A percentile compares a stretch with the other conserved stretches of the same genome.
Evolutionary conservation across 2,113 vertebrate genomes (phyloP).

Genomic region (Brevimyrus niger): DNA sequence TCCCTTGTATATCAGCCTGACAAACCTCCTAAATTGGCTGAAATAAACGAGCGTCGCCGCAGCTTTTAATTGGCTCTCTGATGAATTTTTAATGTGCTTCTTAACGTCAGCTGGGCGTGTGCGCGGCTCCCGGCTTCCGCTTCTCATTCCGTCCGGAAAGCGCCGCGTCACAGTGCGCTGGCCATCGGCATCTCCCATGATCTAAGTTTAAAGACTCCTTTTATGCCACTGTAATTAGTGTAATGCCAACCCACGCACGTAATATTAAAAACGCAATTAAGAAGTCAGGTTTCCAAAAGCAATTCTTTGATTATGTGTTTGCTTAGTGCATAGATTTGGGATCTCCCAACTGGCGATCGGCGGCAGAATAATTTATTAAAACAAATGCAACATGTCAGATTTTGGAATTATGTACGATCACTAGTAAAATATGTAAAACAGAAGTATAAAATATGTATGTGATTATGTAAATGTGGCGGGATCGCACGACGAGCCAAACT

Average conservation of each 20-base stretch:
- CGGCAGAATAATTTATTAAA: slow-evolving; percentile 48
- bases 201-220: not conserved
- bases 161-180: not conserved
- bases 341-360: slow-evolving; percentile 21
- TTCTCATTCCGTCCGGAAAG: not conserved
- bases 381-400: slow-evolving; percentile 45
- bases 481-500: slow-evolving; percentile 64
- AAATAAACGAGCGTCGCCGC: not conserved
- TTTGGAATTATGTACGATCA: slow-evolving; percentile 54
- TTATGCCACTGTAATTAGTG: not conserved
- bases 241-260: not conserved
- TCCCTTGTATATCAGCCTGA: not conserved
- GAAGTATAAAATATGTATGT: slow-evolving; percentile 69
- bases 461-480: slow-evolving; percentile 73
- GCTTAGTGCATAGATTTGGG: slow-evolving; percentile 37
- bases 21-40: not conserved
- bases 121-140: not conserved
- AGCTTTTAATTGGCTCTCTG: slow-evolving; percentile 4
- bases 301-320: slow-evolving; percentile 15
- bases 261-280: not conserved
- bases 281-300: not conserved
- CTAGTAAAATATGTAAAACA: slow-evolving; percentile 59
- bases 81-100: not conserved
- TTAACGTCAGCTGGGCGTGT: not conserved
- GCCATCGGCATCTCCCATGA: not conserved